These are phyloP conservation scores for Dipodomys ordii DNA, from an alignment of 2,113 vertebrate genomes.

Conservation along the genomic window DNA sequence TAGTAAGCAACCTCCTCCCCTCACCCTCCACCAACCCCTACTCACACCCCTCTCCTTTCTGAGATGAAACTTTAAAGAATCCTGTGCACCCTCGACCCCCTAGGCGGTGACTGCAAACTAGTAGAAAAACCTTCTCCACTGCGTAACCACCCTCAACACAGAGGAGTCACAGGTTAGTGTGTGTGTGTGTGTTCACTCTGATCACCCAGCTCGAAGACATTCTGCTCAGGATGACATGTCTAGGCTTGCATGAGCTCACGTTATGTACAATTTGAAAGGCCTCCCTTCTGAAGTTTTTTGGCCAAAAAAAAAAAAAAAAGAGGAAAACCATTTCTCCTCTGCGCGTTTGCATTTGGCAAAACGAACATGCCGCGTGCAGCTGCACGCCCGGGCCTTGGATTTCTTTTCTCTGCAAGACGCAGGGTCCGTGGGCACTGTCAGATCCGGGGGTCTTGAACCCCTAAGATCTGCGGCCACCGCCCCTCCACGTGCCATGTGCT, in stretches of 20 bases:
- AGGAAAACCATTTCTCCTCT: neutral
- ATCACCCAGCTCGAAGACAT: neutral
- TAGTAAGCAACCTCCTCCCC: neutral
- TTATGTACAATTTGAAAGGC: neutral
- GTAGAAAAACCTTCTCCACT: neutral
- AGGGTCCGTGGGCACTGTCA: neutral
- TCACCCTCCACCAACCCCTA: rapidly evolving
- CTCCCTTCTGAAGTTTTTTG: neutral
- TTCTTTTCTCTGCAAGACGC: neutral
- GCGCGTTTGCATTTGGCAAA: slow-evolving; percentile 26
- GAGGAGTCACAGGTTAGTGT: neutral
- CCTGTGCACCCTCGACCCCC: no score
- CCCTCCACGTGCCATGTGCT: neutral
- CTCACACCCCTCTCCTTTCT: neutral
- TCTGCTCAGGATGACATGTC: neutral
- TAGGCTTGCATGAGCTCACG: neutral
- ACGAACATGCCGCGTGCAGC: slow-evolving; percentile 19
- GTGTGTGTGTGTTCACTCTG: no score
- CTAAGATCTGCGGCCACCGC: neutral
- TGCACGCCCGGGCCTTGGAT: neutral
- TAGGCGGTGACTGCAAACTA: neutral
- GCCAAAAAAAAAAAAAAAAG: slow-evolving; percentile 43
- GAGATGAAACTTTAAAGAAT: neutral
- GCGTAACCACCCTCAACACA: neutral
- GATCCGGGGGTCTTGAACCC: neutral